phyloP scores from a whole-genome alignment of 2,113 vertebrate genomes.

The Conger conger region DNA sequence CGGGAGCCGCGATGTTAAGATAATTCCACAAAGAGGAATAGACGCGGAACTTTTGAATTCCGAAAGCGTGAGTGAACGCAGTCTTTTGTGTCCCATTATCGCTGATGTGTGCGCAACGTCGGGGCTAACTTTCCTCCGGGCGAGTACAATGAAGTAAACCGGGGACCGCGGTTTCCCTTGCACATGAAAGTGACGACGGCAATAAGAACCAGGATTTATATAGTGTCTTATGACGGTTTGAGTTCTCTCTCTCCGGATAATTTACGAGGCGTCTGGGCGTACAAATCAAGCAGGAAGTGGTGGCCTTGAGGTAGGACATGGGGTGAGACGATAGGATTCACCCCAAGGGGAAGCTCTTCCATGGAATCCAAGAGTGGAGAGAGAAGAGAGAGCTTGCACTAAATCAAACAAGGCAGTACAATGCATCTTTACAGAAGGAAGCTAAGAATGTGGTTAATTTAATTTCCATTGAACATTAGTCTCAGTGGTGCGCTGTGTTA shows the following conservation, averaged over 20 bases:
- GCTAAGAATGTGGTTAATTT: not conserved
- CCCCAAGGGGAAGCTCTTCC: not conserved
- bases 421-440: not conserved
- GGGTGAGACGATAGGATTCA: not conserved
- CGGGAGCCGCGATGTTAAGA: not conserved
- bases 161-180: not conserved
- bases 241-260: not conserved
- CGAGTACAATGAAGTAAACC: not conserved
- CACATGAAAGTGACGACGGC: not conserved
- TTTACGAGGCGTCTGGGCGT: not conserved
- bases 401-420: not conserved
- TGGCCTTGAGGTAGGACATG: not conserved
- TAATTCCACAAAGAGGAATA: not conserved
- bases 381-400: not conserved
- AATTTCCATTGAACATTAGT: not conserved
- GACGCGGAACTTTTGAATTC: not conserved
- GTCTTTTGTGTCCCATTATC: not conserved
- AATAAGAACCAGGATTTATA: not conserved
- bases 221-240: not conserved
- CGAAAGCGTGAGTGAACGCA: not conserved
- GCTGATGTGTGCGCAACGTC: not conserved
- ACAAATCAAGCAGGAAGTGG: not conserved
- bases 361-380: not conserved
- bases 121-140: not conserved
- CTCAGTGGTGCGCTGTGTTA: not conserved